Percentiles rank a stretch among this genome's conserved stretches.
These are phyloP conservation scores for Conus betulinus DNA, from an alignment of 1,140 invertebrate species.

Conservation along the genomic window DNA sequence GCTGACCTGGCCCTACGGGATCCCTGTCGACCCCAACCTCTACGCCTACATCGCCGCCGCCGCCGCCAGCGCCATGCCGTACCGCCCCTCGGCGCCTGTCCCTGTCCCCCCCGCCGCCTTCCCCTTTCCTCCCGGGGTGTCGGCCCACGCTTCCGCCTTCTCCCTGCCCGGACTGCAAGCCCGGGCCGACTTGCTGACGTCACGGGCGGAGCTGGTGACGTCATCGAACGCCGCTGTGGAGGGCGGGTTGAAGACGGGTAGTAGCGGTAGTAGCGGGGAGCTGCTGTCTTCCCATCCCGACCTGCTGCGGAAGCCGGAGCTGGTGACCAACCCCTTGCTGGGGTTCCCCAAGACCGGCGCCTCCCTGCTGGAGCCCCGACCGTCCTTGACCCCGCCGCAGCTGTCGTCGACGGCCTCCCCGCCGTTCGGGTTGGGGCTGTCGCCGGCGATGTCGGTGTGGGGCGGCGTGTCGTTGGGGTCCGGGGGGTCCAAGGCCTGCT, in stretches of 20 bases:
- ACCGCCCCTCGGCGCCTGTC: conserved; percentile 60
- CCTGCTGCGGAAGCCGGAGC: conserved; percentile 9
- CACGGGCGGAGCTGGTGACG: conserved; percentile 24
- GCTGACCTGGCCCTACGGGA: conserved; percentile 92
- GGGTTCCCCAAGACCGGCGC: neutral
- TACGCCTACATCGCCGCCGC: conserved; percentile 93
- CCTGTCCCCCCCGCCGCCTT: conserved; percentile 55
- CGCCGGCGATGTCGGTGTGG: neutral
- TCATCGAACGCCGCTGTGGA: neutral
- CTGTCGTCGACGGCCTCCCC: neutral
- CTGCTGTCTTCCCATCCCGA: conserved; percentile 19
- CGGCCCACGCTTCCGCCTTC: conserved; percentile 14
- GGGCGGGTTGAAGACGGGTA: neutral
- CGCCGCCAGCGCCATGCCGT: conserved; percentile 77
- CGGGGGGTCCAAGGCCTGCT: conserved; percentile 5
- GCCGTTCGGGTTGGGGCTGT: neutral
- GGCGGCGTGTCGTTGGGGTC: neutral
- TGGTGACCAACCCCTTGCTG: neutral
- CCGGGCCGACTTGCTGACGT: conserved; percentile 27
- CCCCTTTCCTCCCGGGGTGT: neutral
- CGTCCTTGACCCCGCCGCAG: neutral
- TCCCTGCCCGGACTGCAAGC: conserved; percentile 14
- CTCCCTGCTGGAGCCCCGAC: conserved; percentile 23
- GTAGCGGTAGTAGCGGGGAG: neutral
- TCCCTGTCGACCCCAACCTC: conserved; percentile 86